phyloP scores from a whole-genome alignment of 1,140 invertebrate genomes.

The Drusus annulatus region DNA sequence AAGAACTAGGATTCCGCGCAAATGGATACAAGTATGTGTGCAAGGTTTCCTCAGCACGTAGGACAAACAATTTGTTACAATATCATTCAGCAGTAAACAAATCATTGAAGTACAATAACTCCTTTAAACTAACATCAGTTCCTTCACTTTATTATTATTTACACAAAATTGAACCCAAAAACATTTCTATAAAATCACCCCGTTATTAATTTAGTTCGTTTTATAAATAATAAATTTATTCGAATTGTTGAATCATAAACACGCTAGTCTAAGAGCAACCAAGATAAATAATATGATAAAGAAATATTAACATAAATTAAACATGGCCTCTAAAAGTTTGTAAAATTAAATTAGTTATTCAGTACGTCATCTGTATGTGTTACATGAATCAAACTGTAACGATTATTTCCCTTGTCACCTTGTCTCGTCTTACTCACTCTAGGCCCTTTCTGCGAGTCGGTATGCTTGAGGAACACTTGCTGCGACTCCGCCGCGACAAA shows the following conservation, averaged over 20 bases:
- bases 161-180: too few species aligned
- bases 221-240: not conserved
- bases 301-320: not conserved
- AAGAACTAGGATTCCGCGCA: not conserved
- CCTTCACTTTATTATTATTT: too few species aligned
- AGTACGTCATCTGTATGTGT: slow-evolving; percentile 47
- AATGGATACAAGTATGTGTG: not conserved
- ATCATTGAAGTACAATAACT: too few species aligned
- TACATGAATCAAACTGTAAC: not conserved
- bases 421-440: not conserved
- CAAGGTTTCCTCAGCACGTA: not conserved
- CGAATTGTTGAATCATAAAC: not conserved
- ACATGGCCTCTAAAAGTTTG: not conserved
- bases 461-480: not conserved
- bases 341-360: slow-evolving; percentile 24
- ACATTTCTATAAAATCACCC: too few species aligned
- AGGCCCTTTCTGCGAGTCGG: not conserved
- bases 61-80: not conserved
- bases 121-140: too few species aligned
- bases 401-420: not conserved
- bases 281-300: slow-evolving; percentile 4
- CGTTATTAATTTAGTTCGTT: not conserved
- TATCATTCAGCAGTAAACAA: too few species aligned
- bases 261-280: slow-evolving; percentile 58
- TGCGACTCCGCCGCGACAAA: not conserved